A percentile compares a stretch with the other conserved stretches of the same genome.
phyloP scores from a whole-genome alignment of 2,797 vertebrate species.

The Cygnus olor region DNA sequence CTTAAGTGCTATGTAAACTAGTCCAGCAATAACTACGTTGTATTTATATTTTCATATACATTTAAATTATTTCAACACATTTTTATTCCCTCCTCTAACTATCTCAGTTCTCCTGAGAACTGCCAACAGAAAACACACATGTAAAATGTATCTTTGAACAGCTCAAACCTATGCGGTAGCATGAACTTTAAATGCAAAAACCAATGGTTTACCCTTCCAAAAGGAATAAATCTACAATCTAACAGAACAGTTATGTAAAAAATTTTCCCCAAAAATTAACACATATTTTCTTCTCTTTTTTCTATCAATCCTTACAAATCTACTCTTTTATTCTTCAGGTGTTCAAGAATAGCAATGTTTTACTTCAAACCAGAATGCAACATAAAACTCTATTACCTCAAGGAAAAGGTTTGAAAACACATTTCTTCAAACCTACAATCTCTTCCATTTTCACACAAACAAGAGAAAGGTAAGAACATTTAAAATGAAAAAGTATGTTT shows the following conservation, averaged over 20 bases:
- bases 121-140: background rate
- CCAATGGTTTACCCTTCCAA: background rate
- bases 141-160: background rate
- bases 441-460: background rate
- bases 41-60: background rate
- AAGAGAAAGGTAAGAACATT: background rate
- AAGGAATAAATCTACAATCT: background rate
- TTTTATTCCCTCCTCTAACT: background rate
- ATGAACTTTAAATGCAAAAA: background rate
- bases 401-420: background rate
- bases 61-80: background rate
- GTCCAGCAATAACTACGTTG: background rate
- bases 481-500: background rate
- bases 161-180: background rate
- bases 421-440: background rate
- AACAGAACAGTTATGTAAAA: background rate
- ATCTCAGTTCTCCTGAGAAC: background rate
- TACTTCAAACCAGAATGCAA: background rate
- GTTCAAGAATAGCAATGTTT: background rate
- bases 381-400: background rate
- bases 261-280: background rate
- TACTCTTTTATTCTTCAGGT: background rate
- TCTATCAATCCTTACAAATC: background rate
- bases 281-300: background rate
- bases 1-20: background rate